Conservation (phyloP, 2,797 vertebrate genomes). For the Cyclopterus lumpus region DNA sequence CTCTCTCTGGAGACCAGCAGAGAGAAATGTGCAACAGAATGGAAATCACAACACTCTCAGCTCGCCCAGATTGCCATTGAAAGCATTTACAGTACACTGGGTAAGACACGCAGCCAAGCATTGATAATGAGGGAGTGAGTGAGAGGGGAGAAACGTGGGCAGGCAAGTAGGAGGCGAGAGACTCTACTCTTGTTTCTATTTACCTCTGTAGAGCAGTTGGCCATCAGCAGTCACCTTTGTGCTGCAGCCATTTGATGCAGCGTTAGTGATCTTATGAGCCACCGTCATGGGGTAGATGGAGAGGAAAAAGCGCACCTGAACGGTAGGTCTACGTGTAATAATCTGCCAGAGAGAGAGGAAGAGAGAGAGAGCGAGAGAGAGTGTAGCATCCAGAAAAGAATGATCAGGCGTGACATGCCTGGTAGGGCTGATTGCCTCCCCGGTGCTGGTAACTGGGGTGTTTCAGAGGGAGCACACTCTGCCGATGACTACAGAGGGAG, state of each 20-base stretch:
- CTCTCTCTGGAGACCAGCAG: slow-evolving; percentile 71
- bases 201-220: slow-evolving; percentile 33
- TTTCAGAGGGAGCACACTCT: slow-evolving; percentile 56
- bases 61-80: slow-evolving; percentile 78
- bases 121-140: slow-evolving; percentile 77
- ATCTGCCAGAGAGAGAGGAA: slow-evolving; percentile 17
- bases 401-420: slow-evolving; percentile 69
- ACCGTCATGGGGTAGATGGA: slow-evolving; percentile 8
- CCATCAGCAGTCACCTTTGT: slow-evolving; percentile 27
- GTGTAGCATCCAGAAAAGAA: slow-evolving; percentile 70
- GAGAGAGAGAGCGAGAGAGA: not conserved
- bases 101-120: slow-evolving; percentile 78
- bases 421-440: slow-evolving; percentile 64
- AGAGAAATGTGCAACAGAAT: slow-evolving; percentile 81
- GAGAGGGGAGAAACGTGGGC: slow-evolving; percentile 23
- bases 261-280: slow-evolving; percentile 46
- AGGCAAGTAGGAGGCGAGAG: slow-evolving; percentile 41
- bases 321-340: slow-evolving; percentile 38
- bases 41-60: slow-evolving; percentile 80
- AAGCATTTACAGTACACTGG: slow-evolving; percentile 83
- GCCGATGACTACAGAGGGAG: slow-evolving; percentile 70
- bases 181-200: slow-evolving; percentile 60
- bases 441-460: slow-evolving; percentile 34
- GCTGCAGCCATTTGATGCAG: slow-evolving; percentile 47
- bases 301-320: not conserved